Conservation (phyloP, 2,888 invertebrate species). For the Chrysolina oricalcia region DNA sequence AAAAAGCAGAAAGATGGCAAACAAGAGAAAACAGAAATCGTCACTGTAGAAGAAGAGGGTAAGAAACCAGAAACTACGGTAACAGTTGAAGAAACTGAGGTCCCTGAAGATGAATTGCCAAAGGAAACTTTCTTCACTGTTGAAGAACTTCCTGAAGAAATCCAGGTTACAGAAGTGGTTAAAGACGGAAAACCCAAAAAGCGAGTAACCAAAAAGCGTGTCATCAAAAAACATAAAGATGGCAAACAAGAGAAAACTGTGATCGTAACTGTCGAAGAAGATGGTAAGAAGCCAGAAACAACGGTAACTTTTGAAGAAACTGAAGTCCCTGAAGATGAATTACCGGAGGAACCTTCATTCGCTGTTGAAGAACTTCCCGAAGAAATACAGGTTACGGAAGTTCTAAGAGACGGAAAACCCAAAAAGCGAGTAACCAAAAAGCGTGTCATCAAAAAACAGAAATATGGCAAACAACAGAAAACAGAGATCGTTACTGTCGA, state of each 20-base stretch:
- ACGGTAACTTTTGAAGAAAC: constrained; percentile 58
- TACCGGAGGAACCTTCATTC: constrained; percentile 58
- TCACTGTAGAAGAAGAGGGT: constrained; percentile 43
- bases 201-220: constrained; percentile 60
- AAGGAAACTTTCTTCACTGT: constrained; percentile 55
- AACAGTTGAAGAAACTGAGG: constrained; percentile 66
- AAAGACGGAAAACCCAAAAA: constrained; percentile 61
- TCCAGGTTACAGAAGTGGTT: constrained; percentile 55
- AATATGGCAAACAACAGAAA: constrained; percentile 59
- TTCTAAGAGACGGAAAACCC: constrained; percentile 40
- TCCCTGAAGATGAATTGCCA: constrained; percentile 36
- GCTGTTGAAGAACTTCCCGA: background rate
- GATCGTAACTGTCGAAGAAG: constrained; percentile 60
- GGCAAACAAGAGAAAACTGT: constrained; percentile 67
- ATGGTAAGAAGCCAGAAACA: constrained; percentile 62
- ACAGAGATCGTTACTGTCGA: constrained; percentile 66
- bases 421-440: constrained; percentile 23
- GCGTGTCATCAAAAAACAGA: constrained; percentile 60
- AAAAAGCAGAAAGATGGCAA: constrained; percentile 46
- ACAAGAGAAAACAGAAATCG: background rate
- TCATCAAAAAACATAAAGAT: constrained; percentile 58
- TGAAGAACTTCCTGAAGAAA: constrained; percentile 60
- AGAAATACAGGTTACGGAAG: constrained; percentile 47
- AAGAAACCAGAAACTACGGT: constrained; percentile 61
- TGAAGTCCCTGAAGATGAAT: constrained; percentile 53